Evolutionary conservation across 2,888 invertebrate species (phyloP).

Genomic region (Lobophora halterata): DNA sequence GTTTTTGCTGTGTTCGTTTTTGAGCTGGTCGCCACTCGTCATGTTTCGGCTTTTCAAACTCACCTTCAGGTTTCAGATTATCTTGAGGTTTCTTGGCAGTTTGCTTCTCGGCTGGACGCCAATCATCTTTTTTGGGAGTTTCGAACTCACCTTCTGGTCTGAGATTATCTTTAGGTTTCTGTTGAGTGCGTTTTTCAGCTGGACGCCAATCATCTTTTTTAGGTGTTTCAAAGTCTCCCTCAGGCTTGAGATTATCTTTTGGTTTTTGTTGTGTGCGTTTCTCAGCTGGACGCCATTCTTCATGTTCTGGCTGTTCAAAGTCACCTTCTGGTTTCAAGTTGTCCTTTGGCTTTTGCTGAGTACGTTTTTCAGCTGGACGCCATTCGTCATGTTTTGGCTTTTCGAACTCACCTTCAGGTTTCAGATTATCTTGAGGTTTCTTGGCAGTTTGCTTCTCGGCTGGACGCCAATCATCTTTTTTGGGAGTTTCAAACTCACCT

Average conservation of each 20-base stretch:
- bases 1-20: slow-evolving; percentile 34
- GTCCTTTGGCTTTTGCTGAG: slow-evolving; percentile 39
- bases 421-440: slow-evolving; percentile 82
- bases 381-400: slow-evolving; percentile 54
- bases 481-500: slow-evolving; percentile 75
- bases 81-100: slow-evolving; percentile 23
- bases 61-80: slow-evolving; percentile 12
- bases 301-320: slow-evolving; percentile 64
- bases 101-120: slow-evolving; percentile 55
- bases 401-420: slow-evolving; percentile 82
- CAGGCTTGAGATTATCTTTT: slow-evolving; percentile 70
- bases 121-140: slow-evolving; percentile 50
- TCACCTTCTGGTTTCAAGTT: slow-evolving; percentile 81
- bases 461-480: slow-evolving; percentile 66
- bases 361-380: slow-evolving; percentile 59
- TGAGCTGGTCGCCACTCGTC: slow-evolving; percentile 43
- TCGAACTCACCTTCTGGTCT: slow-evolving; percentile 43
- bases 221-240: slow-evolving; percentile 76
- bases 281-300: slow-evolving; percentile 73
- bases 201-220: slow-evolving; percentile 57
- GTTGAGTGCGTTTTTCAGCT: slow-evolving; percentile 57
- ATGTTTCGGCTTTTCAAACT: slow-evolving; percentile 7
- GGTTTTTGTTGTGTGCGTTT: slow-evolving; percentile 45
- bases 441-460: slow-evolving; percentile 71
- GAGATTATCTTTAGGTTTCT: slow-evolving; percentile 67